Base-by-base conservation (phyloP, 1,140 invertebrate genomes). In the Drosophila setifemur region DNA sequence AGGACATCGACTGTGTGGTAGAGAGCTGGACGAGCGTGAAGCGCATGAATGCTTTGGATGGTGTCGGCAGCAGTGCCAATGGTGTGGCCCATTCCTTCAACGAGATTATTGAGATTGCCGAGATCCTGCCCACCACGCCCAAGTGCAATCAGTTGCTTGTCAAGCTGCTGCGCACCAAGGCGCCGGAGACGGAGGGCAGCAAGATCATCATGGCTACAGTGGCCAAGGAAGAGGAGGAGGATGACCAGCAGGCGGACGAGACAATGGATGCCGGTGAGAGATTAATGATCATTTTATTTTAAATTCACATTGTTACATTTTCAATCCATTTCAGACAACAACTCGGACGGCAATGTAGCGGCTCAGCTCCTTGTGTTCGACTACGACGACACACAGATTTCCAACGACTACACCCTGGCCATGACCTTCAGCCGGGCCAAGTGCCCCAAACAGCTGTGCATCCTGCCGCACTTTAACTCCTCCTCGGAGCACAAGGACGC, bases 381-480 rank as follows among this genome's bases (percentile, higher is more conserved):
- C 12, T 87, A 94, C 21, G 92, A 94, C 68, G 93, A 92, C 23
- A 91, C 88, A 3, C 92, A 92, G 64, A 76, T 94, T 21, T 90
- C 92, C 3, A 92, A 94, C 40, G 92, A 93, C 70, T 94, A 94
- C 1, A 90, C 94, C 2, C 89, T 92, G 23, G 91, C 93, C 14
- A 92, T 93, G 74, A 94, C 94, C 74, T 90, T 96, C 35, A 91
- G 92, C 12, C 91, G 91, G 26, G 91, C 92, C 31, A 94, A 95
- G 66, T 93, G 93, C 44, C 95, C 95, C 0, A 83, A 94, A 7
- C 94, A 95, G 71, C 90, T 95, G 8, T 93, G 93, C 42, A 90
- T 96, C 25, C 88, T 96, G 44, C 95, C 95, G 4, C 50, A 78
- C 2, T 54, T 48, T 23, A 28, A 48, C 28, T 39, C 69, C 4